These are phyloP conservation scores for Daboia siamensis DNA, from an alignment of 2,113 vertebrate genomes.

Conservation along the genomic window DNA sequence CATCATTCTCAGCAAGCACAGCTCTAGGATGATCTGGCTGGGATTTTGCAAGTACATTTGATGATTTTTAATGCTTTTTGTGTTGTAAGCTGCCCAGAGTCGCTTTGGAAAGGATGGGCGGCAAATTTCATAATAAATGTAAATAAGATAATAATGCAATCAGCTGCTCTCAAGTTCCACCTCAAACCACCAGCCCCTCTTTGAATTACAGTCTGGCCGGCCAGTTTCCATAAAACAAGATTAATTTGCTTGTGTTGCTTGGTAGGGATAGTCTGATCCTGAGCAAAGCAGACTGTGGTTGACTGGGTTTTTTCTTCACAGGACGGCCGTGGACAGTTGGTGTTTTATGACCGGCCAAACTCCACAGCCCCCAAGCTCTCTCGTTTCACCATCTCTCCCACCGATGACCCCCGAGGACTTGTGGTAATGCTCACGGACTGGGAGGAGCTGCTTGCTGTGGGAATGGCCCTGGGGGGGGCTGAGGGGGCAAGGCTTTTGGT, in stretches of 20 bases:
- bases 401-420: conserved; percentile 71
- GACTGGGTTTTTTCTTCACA: conserved; percentile 16
- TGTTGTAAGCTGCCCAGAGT: not conserved
- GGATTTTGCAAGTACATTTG: not conserved
- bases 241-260: not conserved
- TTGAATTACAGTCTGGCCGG: not conserved
- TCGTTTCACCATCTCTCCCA: conserved; percentile 70
- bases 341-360: conserved; percentile 83
- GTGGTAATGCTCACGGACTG: conserved; percentile 53
- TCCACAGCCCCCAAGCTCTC: conserved; percentile 78
- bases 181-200: not conserved
- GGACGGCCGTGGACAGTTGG: conserved; percentile 77
- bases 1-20: not conserved
- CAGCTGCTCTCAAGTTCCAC: not conserved
- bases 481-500: not conserved
- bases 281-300: accelerated
- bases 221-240: not conserved
- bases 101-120: not conserved
- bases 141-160: not conserved
- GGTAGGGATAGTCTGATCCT: not conserved
- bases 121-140: not conserved
- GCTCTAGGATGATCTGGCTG: not conserved
- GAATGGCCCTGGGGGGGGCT: not conserved
- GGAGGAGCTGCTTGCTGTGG: not conserved
- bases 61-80: not conserved